Evolutionary conservation across 2,113 vertebrate genomes (phyloP).

Genomic region (Dipodomys spectabilis): DNA sequence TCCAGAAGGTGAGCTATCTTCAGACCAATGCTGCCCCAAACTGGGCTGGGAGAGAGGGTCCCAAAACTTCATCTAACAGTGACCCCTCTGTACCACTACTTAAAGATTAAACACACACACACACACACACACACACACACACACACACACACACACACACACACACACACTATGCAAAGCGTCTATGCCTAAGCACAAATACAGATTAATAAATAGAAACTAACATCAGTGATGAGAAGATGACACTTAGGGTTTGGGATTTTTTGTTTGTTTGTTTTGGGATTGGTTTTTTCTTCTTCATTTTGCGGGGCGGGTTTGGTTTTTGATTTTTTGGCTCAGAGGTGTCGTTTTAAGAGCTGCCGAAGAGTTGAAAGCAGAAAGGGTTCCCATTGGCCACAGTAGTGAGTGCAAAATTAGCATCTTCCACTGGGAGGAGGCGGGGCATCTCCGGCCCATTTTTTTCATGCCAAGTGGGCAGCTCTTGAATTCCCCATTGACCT

Average conservation of each 20-base stretch:
- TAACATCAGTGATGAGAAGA: background rate
- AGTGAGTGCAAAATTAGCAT: slow-evolving; percentile 51
- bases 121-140: no score
- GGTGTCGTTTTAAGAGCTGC: background rate
- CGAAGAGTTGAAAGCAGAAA: background rate
- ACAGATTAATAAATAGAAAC: slow-evolving; percentile 38
- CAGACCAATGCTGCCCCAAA: background rate
- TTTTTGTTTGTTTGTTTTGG: background rate
- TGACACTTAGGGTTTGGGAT: background rate
- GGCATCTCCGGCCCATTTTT: slow-evolving; percentile 5
- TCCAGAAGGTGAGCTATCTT: background rate
- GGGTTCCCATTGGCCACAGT: slow-evolving; percentile 3
- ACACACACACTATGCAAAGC: background rate
- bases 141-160: no score
- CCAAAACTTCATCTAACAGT: background rate
- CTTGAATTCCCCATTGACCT: slow-evolving; percentile 22
- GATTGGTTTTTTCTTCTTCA: no score
- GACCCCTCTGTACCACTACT: no score
- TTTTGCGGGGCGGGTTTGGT: no score
- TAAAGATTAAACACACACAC: no score
- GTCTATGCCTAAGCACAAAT: slow-evolving; percentile 43
- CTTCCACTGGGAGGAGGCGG: slow-evolving; percentile 46
- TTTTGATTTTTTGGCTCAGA: background rate
- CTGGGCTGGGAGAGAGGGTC: background rate
- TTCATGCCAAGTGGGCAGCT: slow-evolving; percentile 52